Evolutionary conservation across 2,113 vertebrate genomes (phyloP), one percentile per base, ranked within the genome.

Genomic region (Stegastes partitus): DNA sequence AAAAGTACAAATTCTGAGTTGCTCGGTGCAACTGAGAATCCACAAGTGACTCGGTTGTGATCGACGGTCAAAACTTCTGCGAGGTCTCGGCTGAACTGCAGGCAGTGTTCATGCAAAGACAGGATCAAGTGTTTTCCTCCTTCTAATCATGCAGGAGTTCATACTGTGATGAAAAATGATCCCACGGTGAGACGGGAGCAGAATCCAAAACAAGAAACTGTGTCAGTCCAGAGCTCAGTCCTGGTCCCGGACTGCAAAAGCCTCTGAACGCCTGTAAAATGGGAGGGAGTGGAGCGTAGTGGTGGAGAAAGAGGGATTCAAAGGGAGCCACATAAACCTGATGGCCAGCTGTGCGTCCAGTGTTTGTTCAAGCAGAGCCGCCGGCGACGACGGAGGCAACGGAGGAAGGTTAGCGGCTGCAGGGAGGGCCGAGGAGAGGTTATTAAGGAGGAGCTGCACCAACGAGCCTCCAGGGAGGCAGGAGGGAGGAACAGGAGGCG

Each of bases 361-460:
- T 90, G 93, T 93, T 94, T 93, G 88, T 90, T 93, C 89, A 92
- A 81, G 84, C 73, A 37, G 67, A 76, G 87, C 68, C 44, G 73
- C 57, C 57, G 79, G 68, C 74, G 76, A 79, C 77, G 80, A 74
- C 12, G 9, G 78, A 77, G 51, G 57, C 56, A 54, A 73, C 55
- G 70, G 73, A 54, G 63, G 76, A 77, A 83, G 64, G 75, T 73
- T 77, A 1, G 82, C 57, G 84, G 79, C 77, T 67, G 68, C 69
- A 61, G 80, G 79, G 65, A 82, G 56, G 51, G 66, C 9, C 21
- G 45, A 28, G 69, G 31, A 34, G 76, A 65, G 45, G 69, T 87
- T 84, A 86, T 84, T 70, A 65, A 67, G 76, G 81, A 51, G 63
- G 68, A 25, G 77, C 12, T 61, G 71, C 73, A 89, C 62, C 81